Percentiles rank a stretch among this genome's conserved stretches.
phyloP scores from a whole-genome alignment of 2,113 vertebrate genomes.

The Albula goreensis region DNA sequence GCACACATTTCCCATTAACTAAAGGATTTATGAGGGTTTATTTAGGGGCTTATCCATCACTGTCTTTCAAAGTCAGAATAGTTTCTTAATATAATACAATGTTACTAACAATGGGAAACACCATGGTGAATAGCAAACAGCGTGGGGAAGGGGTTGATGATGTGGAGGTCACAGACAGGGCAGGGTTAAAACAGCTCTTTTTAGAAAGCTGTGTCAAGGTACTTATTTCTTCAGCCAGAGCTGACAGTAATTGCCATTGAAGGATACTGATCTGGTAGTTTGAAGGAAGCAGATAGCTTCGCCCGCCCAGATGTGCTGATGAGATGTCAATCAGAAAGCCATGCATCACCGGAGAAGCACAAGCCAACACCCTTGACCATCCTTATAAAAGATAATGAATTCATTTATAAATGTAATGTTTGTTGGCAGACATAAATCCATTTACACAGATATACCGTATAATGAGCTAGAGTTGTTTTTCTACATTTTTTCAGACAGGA shows the following conservation, averaged over 20 bases:
- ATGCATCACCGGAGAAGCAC: constrained; percentile 18
- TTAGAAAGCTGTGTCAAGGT: constrained; percentile 28
- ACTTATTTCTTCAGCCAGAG: constrained; percentile 36
- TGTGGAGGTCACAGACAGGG: constrained; percentile 27
- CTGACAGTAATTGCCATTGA: constrained; percentile 55
- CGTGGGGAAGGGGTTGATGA: constrained; percentile 24
- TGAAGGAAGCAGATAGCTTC: constrained; percentile 33
- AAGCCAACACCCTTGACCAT: constrained; percentile 13
- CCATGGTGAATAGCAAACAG: neutral
- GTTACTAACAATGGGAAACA: constrained; percentile 9
- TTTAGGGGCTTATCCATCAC: constrained; percentile 14
- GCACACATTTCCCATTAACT: constrained; percentile 10
- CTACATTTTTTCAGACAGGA: neutral
- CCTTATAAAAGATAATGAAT: constrained; percentile 15
- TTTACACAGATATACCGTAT: neutral
- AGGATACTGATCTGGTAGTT: constrained; percentile 57
- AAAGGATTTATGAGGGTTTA: constrained; percentile 18
- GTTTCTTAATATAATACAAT: constrained; percentile 27
- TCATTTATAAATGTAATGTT: constrained; percentile 4
- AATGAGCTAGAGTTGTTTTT: neutral
- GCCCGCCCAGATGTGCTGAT: constrained; percentile 44
- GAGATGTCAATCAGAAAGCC: constrained; percentile 52
- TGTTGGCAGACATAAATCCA: neutral
- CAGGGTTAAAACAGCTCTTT: constrained; percentile 41
- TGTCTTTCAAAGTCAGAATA: neutral